These are phyloP conservation scores for Paratilapia polleni DNA, from an alignment of 2,113 vertebrate species.

Conservation along the genomic window DNA sequence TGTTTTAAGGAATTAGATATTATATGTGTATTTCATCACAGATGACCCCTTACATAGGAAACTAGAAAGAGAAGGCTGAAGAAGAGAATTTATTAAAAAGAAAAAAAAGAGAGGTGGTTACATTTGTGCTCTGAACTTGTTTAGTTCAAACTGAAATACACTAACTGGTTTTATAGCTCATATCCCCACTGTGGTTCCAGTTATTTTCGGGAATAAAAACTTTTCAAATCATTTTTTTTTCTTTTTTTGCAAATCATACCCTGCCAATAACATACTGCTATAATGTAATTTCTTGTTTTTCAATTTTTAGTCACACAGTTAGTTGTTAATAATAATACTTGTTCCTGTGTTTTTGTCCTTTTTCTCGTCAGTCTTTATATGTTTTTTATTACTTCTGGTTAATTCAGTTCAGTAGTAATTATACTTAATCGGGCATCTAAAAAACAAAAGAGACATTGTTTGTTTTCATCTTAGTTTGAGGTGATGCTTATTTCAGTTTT, in stretches of 20 bases:
- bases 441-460: neutral
- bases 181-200: neutral
- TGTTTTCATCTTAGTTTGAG: neutral
- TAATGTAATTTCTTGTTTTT: neutral
- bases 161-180: neutral
- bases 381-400: neutral
- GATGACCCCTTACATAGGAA: neutral
- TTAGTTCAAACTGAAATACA: too few relatives aligned
- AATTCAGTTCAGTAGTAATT: neutral
- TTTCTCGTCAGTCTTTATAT: neutral
- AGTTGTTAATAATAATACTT: accelerated
- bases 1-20: neutral
- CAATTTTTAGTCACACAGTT: neutral
- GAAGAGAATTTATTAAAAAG: neutral
- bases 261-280: neutral
- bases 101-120: too few relatives aligned
- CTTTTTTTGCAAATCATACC: neutral
- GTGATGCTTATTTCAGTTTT: neutral
- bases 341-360: neutral
- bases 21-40: neutral
- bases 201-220: neutral
- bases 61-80: neutral
- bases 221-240: too few relatives aligned
- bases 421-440: too few relatives aligned
- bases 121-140: too few relatives aligned